Base-by-base conservation (phyloP, 2,113 vertebrate genomes). In the Chitala chitala region DNA sequence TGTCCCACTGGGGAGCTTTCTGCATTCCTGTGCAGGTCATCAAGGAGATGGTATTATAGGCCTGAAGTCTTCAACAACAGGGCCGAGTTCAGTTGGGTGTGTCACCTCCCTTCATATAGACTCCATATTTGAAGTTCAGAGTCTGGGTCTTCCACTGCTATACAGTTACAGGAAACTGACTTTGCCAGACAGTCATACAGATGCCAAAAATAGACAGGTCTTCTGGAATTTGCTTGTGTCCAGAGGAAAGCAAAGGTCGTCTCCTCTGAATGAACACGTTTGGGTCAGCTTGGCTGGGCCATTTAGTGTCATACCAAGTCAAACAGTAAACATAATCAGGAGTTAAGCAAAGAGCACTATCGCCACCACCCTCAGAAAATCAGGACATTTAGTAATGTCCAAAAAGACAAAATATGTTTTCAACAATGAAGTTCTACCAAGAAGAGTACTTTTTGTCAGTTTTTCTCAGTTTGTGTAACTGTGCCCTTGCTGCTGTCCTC, bases 121-220 rank as follows among this genome's bases (percentile, higher is more conserved):
- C 65, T 74, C 59, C 33, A 36, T 66, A 74, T 74, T 76, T 79
- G 70, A 76, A 76, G 55, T 48, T 33, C 26, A 69, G 61, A 29
- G 69, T 73, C 17, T 17, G 17, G 22, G 40, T 68, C 65, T 38
- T 56, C 75, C 68, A 12, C 50, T 6, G 59, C 69, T 56, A 38
- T 74, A 74, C 15, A 59, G 65, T 74, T 76, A 56, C 75, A 71
- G 69, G 75, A 77, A 72, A 42, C n/a, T 5, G 48, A 31, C 44
- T 46, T 29, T 70, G 74, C 74, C 74, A 73, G 73, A 76, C 20
- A 58, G 70, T 78, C 70, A 46, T 50, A 70, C 46, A 70, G 53
- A 74, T 7, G 22, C 78, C 73, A 70, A 79, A 70, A 76, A 76
- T 76, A 78, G 78, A 56, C 63, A 10, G 9, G 15, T 53, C 51